Evolutionary conservation across 2,888 invertebrate species (phyloP).

Genomic region (Orgyia antiqua): DNA sequence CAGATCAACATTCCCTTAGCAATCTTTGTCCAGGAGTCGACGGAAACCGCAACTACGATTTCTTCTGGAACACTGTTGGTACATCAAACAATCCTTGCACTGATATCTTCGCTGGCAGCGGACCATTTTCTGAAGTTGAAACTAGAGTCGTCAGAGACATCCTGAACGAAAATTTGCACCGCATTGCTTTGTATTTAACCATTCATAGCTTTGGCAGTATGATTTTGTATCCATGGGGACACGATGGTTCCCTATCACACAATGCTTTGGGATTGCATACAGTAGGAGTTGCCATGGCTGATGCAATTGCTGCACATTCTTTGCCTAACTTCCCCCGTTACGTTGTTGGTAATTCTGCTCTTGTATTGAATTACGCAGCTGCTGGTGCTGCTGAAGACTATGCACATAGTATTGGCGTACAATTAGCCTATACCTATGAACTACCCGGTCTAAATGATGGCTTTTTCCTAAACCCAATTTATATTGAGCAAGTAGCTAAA

Average conservation of each 20-base stretch:
- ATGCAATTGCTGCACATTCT: constrained; percentile 47
- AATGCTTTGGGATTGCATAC: constrained; percentile 63
- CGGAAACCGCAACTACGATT: constrained; percentile 86
- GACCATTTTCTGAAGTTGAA: constrained; percentile 83
- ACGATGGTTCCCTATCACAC: constrained; percentile 66
- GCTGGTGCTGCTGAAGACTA: constrained; percentile 83
- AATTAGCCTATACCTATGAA: constrained; percentile 81
- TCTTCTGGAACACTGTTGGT: constrained; percentile 82
- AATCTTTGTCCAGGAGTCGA: constrained; percentile 82
- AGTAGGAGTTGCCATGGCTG: constrained; percentile 54
- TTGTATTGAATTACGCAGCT: constrained; percentile 72
- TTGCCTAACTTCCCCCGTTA: constrained; percentile 60
- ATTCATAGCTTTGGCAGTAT: constrained; percentile 87
- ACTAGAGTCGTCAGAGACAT: constrained; percentile 78
- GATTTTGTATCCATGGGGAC: constrained; percentile 84
- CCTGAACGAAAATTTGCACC: constrained; percentile 61
- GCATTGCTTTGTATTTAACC: constrained; percentile 82
- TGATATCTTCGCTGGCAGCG: constrained; percentile 80
- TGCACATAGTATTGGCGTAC: constrained; percentile 75
- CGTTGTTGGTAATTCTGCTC: constrained; percentile 70
- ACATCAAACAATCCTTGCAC: constrained; percentile 75
- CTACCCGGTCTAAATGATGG: constrained; percentile 75
- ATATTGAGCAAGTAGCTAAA: constrained; percentile 73
- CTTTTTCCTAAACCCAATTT: constrained; percentile 60
- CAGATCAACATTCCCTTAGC: constrained; percentile 36